These are phyloP conservation scores for Lithophane semibrunnea DNA, from an alignment of 2,888 invertebrate genomes.

Conservation along the genomic window DNA sequence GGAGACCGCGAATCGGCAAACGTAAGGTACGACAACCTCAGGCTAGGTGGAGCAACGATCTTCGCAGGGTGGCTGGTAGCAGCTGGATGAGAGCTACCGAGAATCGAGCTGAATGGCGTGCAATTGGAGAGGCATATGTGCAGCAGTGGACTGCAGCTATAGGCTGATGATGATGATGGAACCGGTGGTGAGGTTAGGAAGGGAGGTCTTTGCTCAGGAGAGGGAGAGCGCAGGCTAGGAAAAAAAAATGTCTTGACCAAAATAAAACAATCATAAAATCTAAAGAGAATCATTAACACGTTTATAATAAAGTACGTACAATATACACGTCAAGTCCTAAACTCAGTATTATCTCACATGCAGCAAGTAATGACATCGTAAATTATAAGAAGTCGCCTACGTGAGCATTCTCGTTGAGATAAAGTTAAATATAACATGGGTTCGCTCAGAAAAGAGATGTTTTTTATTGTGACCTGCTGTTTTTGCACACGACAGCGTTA, in stretches of 20 bases:
- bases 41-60: too few relatives aligned
- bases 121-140: too few relatives aligned
- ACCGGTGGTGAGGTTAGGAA: too few relatives aligned
- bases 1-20: too few relatives aligned
- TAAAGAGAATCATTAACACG: slow-evolving; percentile 4
- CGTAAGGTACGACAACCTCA: too few relatives aligned
- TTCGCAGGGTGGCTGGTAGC: too few relatives aligned
- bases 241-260: not conserved
- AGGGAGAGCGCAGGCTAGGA: too few relatives aligned
- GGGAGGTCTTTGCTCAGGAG: too few relatives aligned
- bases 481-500: slow-evolving; percentile 9
- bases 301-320: slow-evolving; percentile 32
- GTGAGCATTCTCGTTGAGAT: slow-evolving; percentile 43
- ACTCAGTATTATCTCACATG: slow-evolving; percentile 46
- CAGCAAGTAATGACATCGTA: slow-evolving; percentile 52
- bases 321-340: slow-evolving; percentile 33
- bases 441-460: not conserved
- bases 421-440: slow-evolving; percentile 16
- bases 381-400: slow-evolving; percentile 56
- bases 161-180: too few relatives aligned
- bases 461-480: not conserved
- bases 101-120: too few relatives aligned
- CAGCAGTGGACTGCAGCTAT: too few relatives aligned
- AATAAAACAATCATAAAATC: slow-evolving; percentile 20
- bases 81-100: too few relatives aligned